Evolutionary conservation across 2,113 vertebrate genomes (phyloP), one percentile per base, ranked within the genome.

Genomic region (Pseudorectes ferrugineus): DNA sequence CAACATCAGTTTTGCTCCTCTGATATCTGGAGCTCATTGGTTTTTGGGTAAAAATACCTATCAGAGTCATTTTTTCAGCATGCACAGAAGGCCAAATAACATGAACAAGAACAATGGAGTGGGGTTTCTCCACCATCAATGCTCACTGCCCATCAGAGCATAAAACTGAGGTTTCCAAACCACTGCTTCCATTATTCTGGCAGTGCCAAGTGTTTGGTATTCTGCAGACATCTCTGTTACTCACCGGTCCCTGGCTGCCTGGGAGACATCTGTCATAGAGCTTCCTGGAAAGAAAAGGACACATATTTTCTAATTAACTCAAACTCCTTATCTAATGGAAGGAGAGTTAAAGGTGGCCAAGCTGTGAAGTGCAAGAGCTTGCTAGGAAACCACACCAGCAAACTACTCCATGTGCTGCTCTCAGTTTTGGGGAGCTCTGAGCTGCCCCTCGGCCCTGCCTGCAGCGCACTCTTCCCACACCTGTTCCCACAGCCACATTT

Each of bases 161-260:
- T 18, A 51, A 63, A 71, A 25, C 35, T 24, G 20, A 81, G 62
- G 31, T 62, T 70, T 90, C 71, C 58, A 85, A 48, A 26, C 28
- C 17, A 46, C 35, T 85, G 36, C 49, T 82, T 40, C 36, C 71
- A 16, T 12, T 40, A 43, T 36, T 91, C 38, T 43, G 74, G 58
- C 29, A 79, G 25, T 2, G 25, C 36, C 46, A 67, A 36, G 31
- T 12, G 25, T 55, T 70, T 12, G 65, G 20, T 73, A 48, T 24
- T 95, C 85, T 80, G 75, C 88, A 85, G 42, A 46, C 17, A 29
- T 18, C 48, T 54, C n/a, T 38, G 5, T 58, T 73, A 96, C 96
- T 97, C 90, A 98, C 98, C 51, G 24, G 25, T 97, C 96, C 46
- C 66, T 78, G 3, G 46, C 80, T 31, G 93, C 89, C 35, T 94